Conservation (phyloP, 2,888 invertebrate species). For the Rotaria macrura region DNA sequence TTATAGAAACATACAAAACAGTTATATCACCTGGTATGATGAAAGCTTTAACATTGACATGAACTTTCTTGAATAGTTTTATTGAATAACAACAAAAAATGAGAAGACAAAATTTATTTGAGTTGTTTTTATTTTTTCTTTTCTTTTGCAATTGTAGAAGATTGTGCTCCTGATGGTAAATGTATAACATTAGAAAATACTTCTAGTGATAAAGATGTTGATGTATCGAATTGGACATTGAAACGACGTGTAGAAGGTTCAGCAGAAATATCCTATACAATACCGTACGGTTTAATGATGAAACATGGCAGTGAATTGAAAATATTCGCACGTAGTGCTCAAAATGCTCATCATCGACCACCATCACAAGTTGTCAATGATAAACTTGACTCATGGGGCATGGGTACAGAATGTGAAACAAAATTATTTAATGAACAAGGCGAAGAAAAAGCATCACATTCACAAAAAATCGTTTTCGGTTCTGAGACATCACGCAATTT, state of each 20-base stretch:
- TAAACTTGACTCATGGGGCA: conserved; percentile 48
- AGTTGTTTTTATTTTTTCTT: not conserved
- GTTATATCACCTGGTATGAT: not conserved
- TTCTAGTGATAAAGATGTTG: conserved; percentile 38
- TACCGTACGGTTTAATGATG: not conserved
- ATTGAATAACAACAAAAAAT: too few relatives aligned
- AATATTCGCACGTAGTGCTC: conserved; percentile 43
- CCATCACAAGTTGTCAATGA: conserved; percentile 41
- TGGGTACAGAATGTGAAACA: conserved; percentile 52
- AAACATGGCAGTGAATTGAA: not conserved
- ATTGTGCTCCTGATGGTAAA: conserved; percentile 42
- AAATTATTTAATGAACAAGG: conserved; percentile 50
- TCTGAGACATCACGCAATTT: conserved; percentile 2
- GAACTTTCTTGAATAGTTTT: not conserved
- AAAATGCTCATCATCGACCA: not conserved
- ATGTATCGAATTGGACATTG: not conserved
- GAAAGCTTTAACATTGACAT: not conserved
- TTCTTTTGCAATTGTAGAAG: too few relatives aligned
- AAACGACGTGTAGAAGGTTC: not conserved
- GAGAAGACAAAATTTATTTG: not conserved
- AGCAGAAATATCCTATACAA: not conserved
- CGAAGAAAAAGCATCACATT: conserved; percentile 53
- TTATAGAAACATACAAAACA: not conserved
- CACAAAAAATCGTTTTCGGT: conserved; percentile 51
- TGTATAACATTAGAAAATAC: conserved; percentile 42